Evolutionary conservation across 2,113 vertebrate species (phyloP).

Genomic region (Hypanus sabinus): DNA sequence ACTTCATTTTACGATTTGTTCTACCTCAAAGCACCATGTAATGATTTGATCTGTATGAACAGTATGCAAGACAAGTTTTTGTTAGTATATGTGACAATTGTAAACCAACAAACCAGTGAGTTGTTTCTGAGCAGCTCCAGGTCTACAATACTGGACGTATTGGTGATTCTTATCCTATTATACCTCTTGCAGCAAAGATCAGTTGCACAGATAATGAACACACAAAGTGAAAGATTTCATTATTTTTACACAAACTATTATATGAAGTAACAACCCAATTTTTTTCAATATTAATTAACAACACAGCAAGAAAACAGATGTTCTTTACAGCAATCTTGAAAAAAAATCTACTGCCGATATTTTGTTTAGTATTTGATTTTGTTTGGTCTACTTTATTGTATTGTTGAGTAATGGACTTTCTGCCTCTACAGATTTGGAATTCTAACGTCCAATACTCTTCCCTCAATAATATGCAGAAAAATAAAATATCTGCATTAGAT

Average conservation of each 20-base stretch:
- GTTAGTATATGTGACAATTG: too few relatives aligned
- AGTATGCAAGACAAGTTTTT: too few relatives aligned
- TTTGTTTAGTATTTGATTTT: not conserved
- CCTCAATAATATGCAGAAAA: not conserved
- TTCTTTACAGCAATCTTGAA: too few relatives aligned
- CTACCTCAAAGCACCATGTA: too few relatives aligned
- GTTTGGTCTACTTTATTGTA: not conserved
- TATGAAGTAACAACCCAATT: too few relatives aligned
- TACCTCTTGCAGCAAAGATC: not conserved
- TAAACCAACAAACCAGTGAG: not conserved
- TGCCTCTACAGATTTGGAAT: not conserved
- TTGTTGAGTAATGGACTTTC: not conserved
- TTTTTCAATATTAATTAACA: too few relatives aligned
- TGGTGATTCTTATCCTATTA: not conserved
- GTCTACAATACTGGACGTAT: not conserved
- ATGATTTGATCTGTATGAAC: too few relatives aligned
- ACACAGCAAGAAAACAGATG: too few relatives aligned
- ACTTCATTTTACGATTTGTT: too few relatives aligned
- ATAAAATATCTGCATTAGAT: not conserved
- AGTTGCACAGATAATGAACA: not conserved
- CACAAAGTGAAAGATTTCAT: not conserved
- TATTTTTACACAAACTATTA: not conserved
- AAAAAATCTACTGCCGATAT: not conserved
- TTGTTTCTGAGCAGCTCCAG: not conserved
- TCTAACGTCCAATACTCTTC: not conserved